Evolutionary conservation across 2,888 invertebrate species (phyloP).

Genomic region (Drosophila multiciliata): DNA sequence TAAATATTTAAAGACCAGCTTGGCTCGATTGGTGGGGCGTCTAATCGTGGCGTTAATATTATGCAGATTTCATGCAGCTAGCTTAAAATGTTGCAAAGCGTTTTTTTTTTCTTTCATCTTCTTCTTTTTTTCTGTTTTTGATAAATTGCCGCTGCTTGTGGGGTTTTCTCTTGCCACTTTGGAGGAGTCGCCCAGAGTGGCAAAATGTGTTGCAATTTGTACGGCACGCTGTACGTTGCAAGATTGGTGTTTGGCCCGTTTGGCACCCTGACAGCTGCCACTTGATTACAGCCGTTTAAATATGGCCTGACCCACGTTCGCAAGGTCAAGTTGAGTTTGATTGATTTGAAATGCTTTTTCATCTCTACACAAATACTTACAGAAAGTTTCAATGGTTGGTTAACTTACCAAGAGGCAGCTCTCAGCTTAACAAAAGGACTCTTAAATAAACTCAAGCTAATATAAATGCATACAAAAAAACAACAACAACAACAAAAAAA

Average conservation of each 20-base stretch:
- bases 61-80: conserved; percentile 72
- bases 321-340: conserved; percentile 75
- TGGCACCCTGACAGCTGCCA: conserved; percentile 51
- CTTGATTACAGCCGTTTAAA: conserved; percentile 56
- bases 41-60: conserved; percentile 68
- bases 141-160: conserved; percentile 64
- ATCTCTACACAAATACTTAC: conserved; percentile 15
- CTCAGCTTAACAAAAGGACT: conserved; percentile 5
- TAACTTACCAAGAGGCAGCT: background rate
- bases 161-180: conserved; percentile 38
- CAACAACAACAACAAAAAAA: background rate
- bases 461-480: background rate
- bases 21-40: conserved; percentile 50
- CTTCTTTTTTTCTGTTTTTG: conserved; percentile 34
- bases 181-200: conserved; percentile 34
- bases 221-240: conserved; percentile 17
- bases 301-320: conserved; percentile 47
- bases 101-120: conserved; percentile 27
- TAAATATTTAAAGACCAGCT: conserved; percentile 32
- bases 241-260: conserved; percentile 20
- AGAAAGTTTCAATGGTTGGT: background rate
- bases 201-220: conserved; percentile 61
- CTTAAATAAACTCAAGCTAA: background rate
- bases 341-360: conserved; percentile 72
- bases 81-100: conserved; percentile 66